These are phyloP conservation scores for Ophiodon elongatus DNA, from an alignment of 2,113 vertebrate genomes.

Conservation along the genomic window DNA sequence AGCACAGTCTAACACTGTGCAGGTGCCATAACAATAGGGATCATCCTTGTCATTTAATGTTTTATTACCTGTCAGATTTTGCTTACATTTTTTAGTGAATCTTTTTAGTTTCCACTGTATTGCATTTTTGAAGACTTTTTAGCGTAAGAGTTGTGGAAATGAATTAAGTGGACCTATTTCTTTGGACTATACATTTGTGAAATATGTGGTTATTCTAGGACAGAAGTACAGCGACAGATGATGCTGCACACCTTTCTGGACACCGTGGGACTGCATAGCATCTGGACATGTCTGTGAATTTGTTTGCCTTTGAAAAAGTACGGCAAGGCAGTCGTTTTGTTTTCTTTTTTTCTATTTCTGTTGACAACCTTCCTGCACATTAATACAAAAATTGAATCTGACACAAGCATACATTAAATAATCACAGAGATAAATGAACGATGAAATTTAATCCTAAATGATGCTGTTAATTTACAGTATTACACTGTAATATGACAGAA, in stretches of 20 bases:
- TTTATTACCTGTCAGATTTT: neutral
- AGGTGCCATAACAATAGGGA: neutral
- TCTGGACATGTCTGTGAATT: conserved; percentile 44
- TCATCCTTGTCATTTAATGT: neutral
- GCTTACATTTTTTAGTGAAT: neutral
- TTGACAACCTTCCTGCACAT: conserved; percentile 2
- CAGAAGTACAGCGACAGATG: conserved; percentile 30
- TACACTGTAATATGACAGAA: neutral
- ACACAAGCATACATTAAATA: conserved; percentile 4
- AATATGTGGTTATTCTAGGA: conserved; percentile 21
- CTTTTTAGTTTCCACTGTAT: neutral
- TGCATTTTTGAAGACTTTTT: neutral
- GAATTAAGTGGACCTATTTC: neutral
- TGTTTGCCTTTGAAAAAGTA: conserved; percentile 45
- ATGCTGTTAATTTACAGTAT: neutral
- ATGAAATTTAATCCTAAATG: neutral
- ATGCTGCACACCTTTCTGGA: conserved; percentile 43
- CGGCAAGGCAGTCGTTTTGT: neutral
- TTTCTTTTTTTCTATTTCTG: neutral
- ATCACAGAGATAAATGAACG: neutral
- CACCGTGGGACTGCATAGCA: conserved; percentile 35
- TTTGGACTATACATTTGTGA: neutral
- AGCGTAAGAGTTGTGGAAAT: neutral
- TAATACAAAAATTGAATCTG: conserved; percentile 3
- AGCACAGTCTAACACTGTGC: neutral